phyloP scores from a whole-genome alignment of 1,140 invertebrate genomes.

The Ganaspis sp. region DNA sequence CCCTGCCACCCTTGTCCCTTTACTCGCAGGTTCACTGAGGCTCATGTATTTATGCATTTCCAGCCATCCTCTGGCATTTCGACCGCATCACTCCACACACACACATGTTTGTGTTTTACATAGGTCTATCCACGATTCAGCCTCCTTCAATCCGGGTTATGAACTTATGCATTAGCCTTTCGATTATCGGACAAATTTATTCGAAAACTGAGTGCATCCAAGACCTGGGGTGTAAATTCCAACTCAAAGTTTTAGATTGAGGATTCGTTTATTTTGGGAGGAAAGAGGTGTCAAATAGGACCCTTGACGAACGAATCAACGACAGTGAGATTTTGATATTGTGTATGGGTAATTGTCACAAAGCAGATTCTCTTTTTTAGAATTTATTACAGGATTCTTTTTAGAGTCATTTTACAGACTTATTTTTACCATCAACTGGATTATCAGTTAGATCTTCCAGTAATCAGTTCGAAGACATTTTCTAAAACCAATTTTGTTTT shows the following conservation, averaged over 20 bases:
- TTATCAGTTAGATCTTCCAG: too few relatives aligned
- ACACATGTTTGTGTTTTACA: conserved; percentile 47
- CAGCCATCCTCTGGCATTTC: conserved; percentile 58
- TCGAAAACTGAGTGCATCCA: not conserved
- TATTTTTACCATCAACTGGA: too few relatives aligned
- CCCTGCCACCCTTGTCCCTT: conserved; percentile 57
- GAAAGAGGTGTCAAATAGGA: not conserved
- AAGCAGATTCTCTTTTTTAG: too few relatives aligned
- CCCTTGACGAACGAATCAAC: too few relatives aligned
- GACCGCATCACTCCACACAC: conserved; percentile 50
- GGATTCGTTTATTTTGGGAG: not conserved
- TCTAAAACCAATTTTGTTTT: too few relatives aligned
- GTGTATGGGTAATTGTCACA: too few relatives aligned
- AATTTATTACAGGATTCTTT: too few relatives aligned
- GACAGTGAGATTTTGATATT: too few relatives aligned
- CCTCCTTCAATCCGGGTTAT: conserved; percentile 18
- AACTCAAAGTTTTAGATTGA: not conserved
- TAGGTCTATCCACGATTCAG: conserved; percentile 14
- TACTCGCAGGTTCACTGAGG: conserved; percentile 56
- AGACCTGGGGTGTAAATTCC: not conserved
- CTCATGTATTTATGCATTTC: conserved; percentile 76
- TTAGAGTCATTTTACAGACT: too few relatives aligned
- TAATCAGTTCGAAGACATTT: too few relatives aligned
- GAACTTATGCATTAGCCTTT: conserved; percentile 29
- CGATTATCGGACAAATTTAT: conserved; percentile 26